These are phyloP conservation scores for Nycticryphes semicollaris DNA, from an alignment of 2,113 vertebrate species.

Conservation along the genomic window DNA sequence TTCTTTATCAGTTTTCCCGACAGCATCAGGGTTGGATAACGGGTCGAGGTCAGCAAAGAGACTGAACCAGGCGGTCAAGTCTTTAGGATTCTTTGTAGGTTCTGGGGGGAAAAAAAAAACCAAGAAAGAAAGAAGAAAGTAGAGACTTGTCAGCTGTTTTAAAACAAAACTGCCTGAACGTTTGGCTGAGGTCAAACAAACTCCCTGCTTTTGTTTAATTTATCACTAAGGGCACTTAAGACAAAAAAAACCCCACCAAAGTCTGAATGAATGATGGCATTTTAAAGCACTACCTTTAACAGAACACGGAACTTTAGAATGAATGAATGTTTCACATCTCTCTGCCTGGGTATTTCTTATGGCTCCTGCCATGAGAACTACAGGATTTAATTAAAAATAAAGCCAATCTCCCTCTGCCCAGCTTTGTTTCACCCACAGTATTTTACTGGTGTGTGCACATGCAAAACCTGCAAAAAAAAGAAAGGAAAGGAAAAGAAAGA, in stretches of 20 bases:
- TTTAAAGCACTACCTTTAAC: background rate
- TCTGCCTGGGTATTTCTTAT: background rate
- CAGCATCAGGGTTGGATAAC: slow-evolving; percentile 91
- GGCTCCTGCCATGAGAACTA: background rate
- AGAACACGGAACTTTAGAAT: background rate
- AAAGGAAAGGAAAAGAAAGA: background rate
- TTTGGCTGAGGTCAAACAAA: slow-evolving; percentile 17
- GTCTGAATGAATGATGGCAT: background rate
- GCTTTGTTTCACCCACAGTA: background rate
- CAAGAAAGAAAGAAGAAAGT: background rate
- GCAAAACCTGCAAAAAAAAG: background rate
- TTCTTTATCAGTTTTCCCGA: slow-evolving; percentile 88
- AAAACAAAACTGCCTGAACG: slow-evolving; percentile 13
- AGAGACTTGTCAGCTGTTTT: background rate
- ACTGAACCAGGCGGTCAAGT: slow-evolving; percentile 93
- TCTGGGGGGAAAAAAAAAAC: slow-evolving; percentile 67
- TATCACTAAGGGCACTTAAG: background rate
- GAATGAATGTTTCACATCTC: background rate
- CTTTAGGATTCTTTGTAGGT: slow-evolving; percentile 76
- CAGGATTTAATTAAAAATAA: background rate
- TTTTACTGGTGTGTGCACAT: background rate
- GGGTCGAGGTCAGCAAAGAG: slow-evolving; percentile 97
- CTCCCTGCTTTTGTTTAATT: background rate
- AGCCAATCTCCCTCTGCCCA: background rate
- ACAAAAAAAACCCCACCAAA: background rate